Conservation (phyloP, 1,140 invertebrate species). For the Bombyx mori region DNA sequence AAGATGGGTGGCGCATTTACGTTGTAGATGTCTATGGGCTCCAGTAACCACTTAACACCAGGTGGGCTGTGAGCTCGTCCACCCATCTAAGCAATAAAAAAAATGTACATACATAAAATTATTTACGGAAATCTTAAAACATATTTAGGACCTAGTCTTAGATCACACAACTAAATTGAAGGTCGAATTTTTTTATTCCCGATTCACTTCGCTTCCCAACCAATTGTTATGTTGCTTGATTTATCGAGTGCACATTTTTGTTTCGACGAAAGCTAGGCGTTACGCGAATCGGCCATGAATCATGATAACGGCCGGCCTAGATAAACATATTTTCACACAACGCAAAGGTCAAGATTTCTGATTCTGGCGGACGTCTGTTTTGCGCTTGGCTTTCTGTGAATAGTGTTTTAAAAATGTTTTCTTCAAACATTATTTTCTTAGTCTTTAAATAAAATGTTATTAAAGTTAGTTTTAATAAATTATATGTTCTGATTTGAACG, state of each 20-base stretch:
- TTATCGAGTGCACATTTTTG: slow-evolving; percentile 48
- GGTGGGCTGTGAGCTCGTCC: no score
- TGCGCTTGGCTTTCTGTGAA: background rate
- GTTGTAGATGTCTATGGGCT: no score
- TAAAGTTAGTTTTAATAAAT: background rate
- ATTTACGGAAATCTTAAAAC: no score
- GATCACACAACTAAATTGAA: no score
- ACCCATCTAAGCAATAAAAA: no score
- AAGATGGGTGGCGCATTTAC: no score
- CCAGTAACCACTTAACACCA: no score
- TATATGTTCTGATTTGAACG: no score
- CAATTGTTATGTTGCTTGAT: slow-evolving; percentile 41
- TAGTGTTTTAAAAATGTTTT: no score
- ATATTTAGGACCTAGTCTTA: no score
- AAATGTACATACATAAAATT: no score
- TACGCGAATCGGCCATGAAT: slow-evolving; percentile 34
- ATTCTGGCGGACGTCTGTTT: slow-evolving; percentile 17
- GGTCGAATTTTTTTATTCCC: slow-evolving; percentile 9
- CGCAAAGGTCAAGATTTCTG: slow-evolving; percentile 22
- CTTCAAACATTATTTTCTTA: background rate
- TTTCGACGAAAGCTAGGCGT: slow-evolving; percentile 32
- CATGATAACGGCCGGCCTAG: slow-evolving; percentile 30
- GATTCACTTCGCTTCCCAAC: slow-evolving; percentile 26
- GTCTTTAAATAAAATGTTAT: background rate
- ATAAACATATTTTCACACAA: slow-evolving; percentile 24